Evolutionary conservation across 2,797 vertebrate genomes (phyloP), one percentile per base, ranked within the genome.

Genomic region (Harpagifer antarcticus): DNA sequence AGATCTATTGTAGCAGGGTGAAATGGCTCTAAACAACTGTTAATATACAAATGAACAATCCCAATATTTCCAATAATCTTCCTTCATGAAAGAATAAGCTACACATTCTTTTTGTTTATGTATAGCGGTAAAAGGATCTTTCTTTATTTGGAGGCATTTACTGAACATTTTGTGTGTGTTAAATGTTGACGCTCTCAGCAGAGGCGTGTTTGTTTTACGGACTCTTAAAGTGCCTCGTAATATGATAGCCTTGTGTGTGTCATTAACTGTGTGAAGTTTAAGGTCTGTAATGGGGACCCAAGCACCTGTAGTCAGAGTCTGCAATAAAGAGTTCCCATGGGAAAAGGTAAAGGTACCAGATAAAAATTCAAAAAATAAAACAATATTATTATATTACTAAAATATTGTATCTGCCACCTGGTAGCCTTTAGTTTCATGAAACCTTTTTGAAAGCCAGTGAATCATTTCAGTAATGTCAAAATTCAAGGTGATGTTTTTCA

Each of bases 281-380:
- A 81, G 65, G 69, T 78, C 79, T 83, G 68, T 86, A 85, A 83
- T 85, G 40, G 73, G 23, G 56, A 66, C 54, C 27, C 47, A 50
- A 83, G 72, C 82, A 83, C 72, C 87, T 88, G 85, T 83, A 20
- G 53, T 74, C 56, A 61, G 75, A 61, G 61, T 70, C 49, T 7
- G 65, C 52, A 49, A 31, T 80, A 72, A 83, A 52, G 11, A 49
- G 77, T 90, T 92, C 88, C 84, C 89, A 78, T 86, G 89, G 89
- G 88, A 92, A 90, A 33, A 15, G 27, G 16, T 52, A 90, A 33
- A 15, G 27, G 16, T 52, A 49, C 23, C 14, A 23, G 33, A 7
- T 37, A 9, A 1, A 37, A 37, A 37, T 7, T 7, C 33, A 1
- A 55, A 33, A 55, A 33, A 55, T 15, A 9, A 37, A 37, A 37